Percentiles rank a stretch among this genome's conserved stretches.
phyloP scores from a whole-genome alignment of 2,113 vertebrate species.

The Nannospalax galili region DNA sequence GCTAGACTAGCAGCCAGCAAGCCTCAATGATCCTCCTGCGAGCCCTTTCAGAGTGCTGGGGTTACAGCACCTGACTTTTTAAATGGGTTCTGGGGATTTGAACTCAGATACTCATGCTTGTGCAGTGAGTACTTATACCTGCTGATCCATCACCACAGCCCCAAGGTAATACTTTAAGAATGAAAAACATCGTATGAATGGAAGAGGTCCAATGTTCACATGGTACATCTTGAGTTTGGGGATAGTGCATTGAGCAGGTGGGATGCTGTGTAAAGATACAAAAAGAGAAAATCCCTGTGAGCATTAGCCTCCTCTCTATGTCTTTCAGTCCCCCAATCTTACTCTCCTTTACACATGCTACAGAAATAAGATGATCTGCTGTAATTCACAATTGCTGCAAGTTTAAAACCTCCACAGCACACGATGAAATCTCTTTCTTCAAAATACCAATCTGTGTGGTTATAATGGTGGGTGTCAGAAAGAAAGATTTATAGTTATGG shows the following conservation, averaged over 20 bases:
- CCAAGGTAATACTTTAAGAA: conserved; percentile 1
- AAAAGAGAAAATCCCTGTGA: background rate
- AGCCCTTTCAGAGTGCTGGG: background rate
- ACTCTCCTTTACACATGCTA: conserved; percentile 18
- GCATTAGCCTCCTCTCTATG: background rate
- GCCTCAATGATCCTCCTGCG: background rate
- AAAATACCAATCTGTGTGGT: conserved; percentile 56
- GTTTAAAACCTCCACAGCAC: conserved; percentile 45
- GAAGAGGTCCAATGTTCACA: background rate
- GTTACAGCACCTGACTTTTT: background rate
- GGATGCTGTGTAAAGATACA: background rate
- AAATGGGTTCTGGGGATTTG: background rate
- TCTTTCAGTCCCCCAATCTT: background rate
- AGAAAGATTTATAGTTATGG: conserved; percentile 67
- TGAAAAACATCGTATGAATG: background rate
- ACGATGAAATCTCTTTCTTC: conserved; percentile 62
- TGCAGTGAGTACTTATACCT: background rate
- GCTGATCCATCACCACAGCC: background rate
- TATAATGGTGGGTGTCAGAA: conserved; percentile 42
- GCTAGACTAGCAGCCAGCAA: background rate
- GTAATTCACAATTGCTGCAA: conserved; percentile 14
- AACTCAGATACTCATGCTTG: background rate
- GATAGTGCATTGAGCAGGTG: background rate
- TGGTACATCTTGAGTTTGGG: background rate
- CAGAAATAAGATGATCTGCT: conserved; percentile 60